Base-by-base conservation (phyloP, 2,888 invertebrate species). In the Uropetala carovei region DNA sequence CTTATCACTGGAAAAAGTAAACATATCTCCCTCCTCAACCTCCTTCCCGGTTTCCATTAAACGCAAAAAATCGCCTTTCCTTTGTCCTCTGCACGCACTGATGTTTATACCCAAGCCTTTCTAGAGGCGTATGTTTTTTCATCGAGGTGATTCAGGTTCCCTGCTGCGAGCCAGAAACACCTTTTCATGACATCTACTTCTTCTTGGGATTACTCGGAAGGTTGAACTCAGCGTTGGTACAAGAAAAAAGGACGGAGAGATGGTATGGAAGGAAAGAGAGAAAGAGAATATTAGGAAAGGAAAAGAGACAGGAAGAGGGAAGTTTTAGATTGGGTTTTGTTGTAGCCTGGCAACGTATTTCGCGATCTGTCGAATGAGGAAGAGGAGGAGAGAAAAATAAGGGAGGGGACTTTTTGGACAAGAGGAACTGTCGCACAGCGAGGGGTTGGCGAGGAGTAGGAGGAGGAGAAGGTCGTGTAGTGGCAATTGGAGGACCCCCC, bases 131-230 rank as follows among this genome's bases (percentile, higher is more conserved):
- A 27, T 75, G 75, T 75, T 75, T 75, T 60, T 75, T 75, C 75
- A 27, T 27, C 75, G 27, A 75, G 75, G 75, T 75, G 75, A 75
- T 75, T 27, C 75, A 5, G 27, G 75, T 75, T 75, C 75, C 75
- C 22, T 75, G 13, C 27, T 27, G 75, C 9, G 27, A 75, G 75
- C 22, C 68, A 68, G 22, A 27, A 75, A 75, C 75, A 27, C 75
- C 75, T 75, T 75, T 27, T 27, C 27, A 75, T 27, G 75, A 75
- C 68, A 68, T 68, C 68, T 18, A 68, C 75, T 75, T 75, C 10
- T 75, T 75, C 75, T 27, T 75, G 75, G 27, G n/a, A 75, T 68
- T 75, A 75, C 27, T 75, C 75, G 13, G 11, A 27, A 75, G 75
- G 27, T 27, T 75, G 5, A 27, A 75, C 22, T 75, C 5, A 0